A percentile compares a stretch with the other conserved stretches of the same genome.
Evolutionary conservation across 2,113 vertebrate species (phyloP).

Genomic region (Perca flavescens): DNA sequence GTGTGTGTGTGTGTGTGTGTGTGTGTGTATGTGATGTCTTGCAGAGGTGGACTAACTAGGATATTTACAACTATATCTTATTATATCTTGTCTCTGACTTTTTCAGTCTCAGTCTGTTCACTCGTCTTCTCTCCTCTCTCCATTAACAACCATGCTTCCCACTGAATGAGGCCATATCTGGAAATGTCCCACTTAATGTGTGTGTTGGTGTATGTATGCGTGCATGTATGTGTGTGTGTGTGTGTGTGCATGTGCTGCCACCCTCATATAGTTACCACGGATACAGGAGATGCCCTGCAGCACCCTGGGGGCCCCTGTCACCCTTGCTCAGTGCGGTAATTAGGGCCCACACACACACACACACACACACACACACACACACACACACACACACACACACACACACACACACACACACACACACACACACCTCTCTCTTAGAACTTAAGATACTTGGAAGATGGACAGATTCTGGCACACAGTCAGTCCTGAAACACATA

Average conservation of each 20-base stretch:
- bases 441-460: constrained; percentile 6
- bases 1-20: neutral
- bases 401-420: constrained; percentile 23
- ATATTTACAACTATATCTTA: constrained; percentile 58
- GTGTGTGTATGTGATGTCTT: constrained; percentile 21
- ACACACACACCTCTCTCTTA: neutral
- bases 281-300: constrained; percentile 82
- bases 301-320: constrained; percentile 82
- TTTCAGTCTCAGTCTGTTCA: constrained; percentile 30
- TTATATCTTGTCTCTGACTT: constrained; percentile 27
- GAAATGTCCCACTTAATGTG: constrained; percentile 79
- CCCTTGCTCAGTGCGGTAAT: constrained; percentile 82
- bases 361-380: constrained; percentile 22
- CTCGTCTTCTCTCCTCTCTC: constrained; percentile 42
- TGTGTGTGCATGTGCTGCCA: constrained; percentile 44
- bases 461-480: constrained; percentile 21
- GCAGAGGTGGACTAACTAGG: constrained; percentile 31
- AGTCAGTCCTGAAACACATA: constrained; percentile 19
- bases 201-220: constrained; percentile 13
- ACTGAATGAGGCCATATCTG: constrained; percentile 82
- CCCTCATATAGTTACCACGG: constrained; percentile 75
- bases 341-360: constrained; percentile 67
- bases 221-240: constrained; percentile 8
- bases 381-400: constrained; percentile 15
- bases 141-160: constrained; percentile 59